A percentile compares a stretch with the other conserved stretches of the same genome.
phyloP scores from a whole-genome alignment of 2,888 invertebrate species.

The Nemotelus nigrinus region DNA sequence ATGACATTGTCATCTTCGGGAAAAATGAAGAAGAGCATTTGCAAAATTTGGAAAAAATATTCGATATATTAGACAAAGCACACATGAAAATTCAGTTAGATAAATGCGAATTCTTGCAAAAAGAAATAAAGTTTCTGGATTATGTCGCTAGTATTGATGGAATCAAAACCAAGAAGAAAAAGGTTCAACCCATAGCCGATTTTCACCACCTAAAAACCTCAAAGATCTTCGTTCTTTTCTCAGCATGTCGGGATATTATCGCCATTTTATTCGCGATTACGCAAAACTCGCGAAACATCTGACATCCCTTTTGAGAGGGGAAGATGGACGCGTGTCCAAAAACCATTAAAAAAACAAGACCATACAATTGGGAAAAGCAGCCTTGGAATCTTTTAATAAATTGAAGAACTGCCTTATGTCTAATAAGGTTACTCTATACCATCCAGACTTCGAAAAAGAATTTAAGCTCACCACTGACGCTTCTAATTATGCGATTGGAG shows the following conservation, averaged over 20 bases:
- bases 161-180: conserved; percentile 32
- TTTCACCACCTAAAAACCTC: conserved; percentile 19
- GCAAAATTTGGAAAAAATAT: background rate
- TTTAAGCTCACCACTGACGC: no score
- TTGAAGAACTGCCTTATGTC: no score
- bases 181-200: conserved; percentile 45
- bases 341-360: conserved; percentile 11
- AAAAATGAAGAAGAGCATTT: conserved; percentile 19
- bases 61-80: conserved; percentile 49
- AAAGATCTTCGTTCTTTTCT: conserved; percentile 43
- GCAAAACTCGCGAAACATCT: no score
- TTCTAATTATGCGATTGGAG: no score
- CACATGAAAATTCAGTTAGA: no score
- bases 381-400: no score
- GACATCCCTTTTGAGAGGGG: no score
- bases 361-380: background rate
- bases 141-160: background rate
- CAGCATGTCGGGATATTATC: conserved; percentile 43
- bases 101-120: conserved; percentile 32
- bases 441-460: no score
- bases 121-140: no score
- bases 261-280: no score
- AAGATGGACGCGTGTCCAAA: no score
- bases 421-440: no score
- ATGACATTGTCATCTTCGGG: background rate